Base-by-base conservation (phyloP, 2,113 vertebrate species). In the Cyprinodon tularosa region DNA sequence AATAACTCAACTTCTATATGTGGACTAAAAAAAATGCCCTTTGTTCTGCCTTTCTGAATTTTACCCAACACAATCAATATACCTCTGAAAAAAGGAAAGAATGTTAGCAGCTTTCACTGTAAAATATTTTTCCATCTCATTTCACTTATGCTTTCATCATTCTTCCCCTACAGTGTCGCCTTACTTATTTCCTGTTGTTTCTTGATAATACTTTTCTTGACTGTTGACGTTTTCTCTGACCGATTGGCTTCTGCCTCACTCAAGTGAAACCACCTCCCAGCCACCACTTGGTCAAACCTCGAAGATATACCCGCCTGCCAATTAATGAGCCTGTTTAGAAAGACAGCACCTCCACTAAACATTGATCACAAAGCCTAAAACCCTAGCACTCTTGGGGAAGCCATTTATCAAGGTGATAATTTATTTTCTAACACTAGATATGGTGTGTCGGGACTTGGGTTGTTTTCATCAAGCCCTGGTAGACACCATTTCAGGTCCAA, bases 351-450 rank as follows among this genome's bases (percentile, higher is more conserved):
- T 84, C 44, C 47, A 72, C 80, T 86, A 86, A 76, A 83, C 92
- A 93, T 92, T 93, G 91, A 92, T 92, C 91, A 91, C 78, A 60
- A 12, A n/a, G 72, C 74, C 82, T 77, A 81, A 53, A 72, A 80
- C 81, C 76, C 89, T 85, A 71, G 7, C 83, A 88, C 86, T 90
- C 86, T 83, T 74, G 15, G 75, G 84, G 71, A 90, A 88, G 86
- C 88, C 65, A 90, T 93, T 93, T 88, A 90, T 92, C 91, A 91
- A 85, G 81, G 88, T 91, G 91, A 93, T 93, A 61, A 92, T 93
- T 90, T 91, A 90, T 93, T 89, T 93, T 85, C 80, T 79, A 74
- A 80, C 89, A 80, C 79, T 71, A 68, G 73, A 85, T 84, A 79
- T 72, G 67, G 80, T 78, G 84, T 76, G 79, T 66, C 9, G 53